These are phyloP conservation scores for Plemyria rubiginata DNA, from an alignment of 2,888 invertebrate species.

Conservation along the genomic window DNA sequence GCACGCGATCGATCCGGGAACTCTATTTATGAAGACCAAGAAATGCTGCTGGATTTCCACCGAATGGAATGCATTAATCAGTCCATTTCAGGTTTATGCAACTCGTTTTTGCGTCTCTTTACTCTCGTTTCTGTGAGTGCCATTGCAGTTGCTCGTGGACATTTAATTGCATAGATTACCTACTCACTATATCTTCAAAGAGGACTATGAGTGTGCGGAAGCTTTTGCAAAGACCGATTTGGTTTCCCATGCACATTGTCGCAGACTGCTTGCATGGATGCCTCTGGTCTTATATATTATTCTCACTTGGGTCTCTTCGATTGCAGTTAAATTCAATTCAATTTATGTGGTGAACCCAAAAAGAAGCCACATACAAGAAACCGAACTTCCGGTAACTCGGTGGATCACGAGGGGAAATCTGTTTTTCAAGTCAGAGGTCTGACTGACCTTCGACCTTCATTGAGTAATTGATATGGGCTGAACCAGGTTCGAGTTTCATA, in stretches of 20 bases:
- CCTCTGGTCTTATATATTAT: too few species aligned
- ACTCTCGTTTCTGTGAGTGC: slow-evolving; percentile 43
- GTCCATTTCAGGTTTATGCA: slow-evolving; percentile 42
- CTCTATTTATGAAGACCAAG: slow-evolving; percentile 22
- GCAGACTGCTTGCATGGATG: not conserved
- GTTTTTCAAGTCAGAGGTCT: slow-evolving; percentile 1
- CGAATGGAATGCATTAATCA: slow-evolving; percentile 46
- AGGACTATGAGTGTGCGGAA: slow-evolving; percentile 13
- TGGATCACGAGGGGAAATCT: not conserved
- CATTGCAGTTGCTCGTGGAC: slow-evolving; percentile 51
- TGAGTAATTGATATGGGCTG: slow-evolving; percentile 41
- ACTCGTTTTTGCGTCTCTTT: slow-evolving; percentile 40
- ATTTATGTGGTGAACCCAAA: too few species aligned
- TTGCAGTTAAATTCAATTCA: too few species aligned
- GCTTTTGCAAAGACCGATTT: slow-evolving; percentile 17
- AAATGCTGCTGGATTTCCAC: slow-evolving; percentile 18
- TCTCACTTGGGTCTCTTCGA: too few species aligned
- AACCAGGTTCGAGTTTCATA: slow-evolving; percentile 30
- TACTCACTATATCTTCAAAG: slow-evolving; percentile 18
- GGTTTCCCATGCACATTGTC: not conserved
- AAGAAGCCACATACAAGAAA: too few species aligned
- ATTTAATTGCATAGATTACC: slow-evolving; percentile 40
- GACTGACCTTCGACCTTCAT: slow-evolving; percentile 37
- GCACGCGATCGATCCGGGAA: slow-evolving; percentile 22
- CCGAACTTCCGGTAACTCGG: too few species aligned